Evolutionary conservation across 2,888 invertebrate genomes (phyloP), one percentile per base, ranked within the genome.

Genomic region (Archaeoteleia sp.): DNA sequence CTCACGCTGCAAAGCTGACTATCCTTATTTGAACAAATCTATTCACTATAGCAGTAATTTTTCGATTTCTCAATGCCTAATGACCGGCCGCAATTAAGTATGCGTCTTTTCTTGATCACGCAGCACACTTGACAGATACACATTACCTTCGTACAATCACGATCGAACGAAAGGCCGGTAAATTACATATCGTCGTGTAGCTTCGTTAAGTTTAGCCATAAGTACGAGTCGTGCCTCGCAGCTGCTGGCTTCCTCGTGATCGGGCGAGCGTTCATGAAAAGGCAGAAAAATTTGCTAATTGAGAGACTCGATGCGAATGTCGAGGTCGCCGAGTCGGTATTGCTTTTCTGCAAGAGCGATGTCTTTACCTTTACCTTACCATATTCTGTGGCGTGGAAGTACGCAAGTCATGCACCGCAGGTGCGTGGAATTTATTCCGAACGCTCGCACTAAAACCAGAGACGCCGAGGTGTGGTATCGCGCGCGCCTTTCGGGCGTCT

Each of bases 381-480:
- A 48, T 53, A 37, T 46, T 45, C 45, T 39, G 23, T 25, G 14
- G 43, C 46, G 40, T 37, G 45, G 20, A 57, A 57, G 57, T 57
- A 46, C 55, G 67, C 67, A 46, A 67, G 55, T 61, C 67, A 67
- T 67, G 67, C 61, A 32, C 40, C 35, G 65, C 65, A 65, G 65
- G 65, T 57, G 65, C 51, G 57, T 43, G 58, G 58, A 58, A 58
- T 66, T 66, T 57, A 53, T 53, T 51, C 58, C 37, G 55, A 43
- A 45, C 54, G 49, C 30, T 34, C 30, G 49, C 49, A 35, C 43
- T 43, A 45, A 57, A 65, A 51, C 51, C 25, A 49, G 55, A 15
- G 55, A 55, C 45, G 53, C 25, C 23, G 54, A 67, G 67, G 67
- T 55, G 67, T 57, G 61, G 67, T 60, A 54, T 55, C 53, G 43